phyloP scores from a whole-genome alignment of 2,113 vertebrate species.

The Canis aureus region DNA sequence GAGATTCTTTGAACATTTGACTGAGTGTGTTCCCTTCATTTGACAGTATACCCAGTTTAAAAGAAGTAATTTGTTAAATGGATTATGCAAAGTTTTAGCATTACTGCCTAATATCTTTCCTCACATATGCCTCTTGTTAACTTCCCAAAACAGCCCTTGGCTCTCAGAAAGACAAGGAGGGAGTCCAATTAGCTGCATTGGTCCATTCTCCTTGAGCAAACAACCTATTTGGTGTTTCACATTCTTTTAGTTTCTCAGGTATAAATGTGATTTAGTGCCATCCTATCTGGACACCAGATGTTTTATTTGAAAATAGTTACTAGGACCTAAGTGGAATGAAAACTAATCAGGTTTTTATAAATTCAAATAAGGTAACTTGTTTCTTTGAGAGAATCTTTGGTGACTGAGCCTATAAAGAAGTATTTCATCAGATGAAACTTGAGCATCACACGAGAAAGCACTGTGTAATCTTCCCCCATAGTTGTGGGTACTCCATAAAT shows the following conservation, averaged over 20 bases:
- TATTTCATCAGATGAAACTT: conserved; percentile 78
- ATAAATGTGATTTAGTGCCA: conserved; percentile 76
- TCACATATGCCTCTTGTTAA: conserved; percentile 43
- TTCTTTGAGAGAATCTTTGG: conserved; percentile 79
- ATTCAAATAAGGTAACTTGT: conserved; percentile 74
- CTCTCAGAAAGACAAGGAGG: conserved; percentile 45
- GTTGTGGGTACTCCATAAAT: conserved; percentile 56
- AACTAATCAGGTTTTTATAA: conserved; percentile 77
- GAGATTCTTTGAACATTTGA: conserved; percentile 60
- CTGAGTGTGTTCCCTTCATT: conserved; percentile 23
- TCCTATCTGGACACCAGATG: conserved; percentile 80
- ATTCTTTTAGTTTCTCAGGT: conserved; percentile 58
- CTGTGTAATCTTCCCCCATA: conserved; percentile 65
- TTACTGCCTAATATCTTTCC: conserved; percentile 15
- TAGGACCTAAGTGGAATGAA: conserved; percentile 77
- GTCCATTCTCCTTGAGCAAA: conserved; percentile 73
- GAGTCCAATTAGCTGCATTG: conserved; percentile 51
- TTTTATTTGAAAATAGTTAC: conserved; percentile 79
- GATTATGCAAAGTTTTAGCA: conserved; percentile 68
- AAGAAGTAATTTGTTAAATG: conserved; percentile 65
- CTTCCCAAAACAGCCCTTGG: conserved; percentile 63
- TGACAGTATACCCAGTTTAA: not conserved
- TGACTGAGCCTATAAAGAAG: conserved; percentile 80
- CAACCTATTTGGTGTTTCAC: conserved; percentile 50
- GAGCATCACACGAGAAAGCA: conserved; percentile 77